Evolutionary conservation across 2,113 vertebrate genomes (phyloP).

Genomic region (Ranitomeya variabilis): DNA sequence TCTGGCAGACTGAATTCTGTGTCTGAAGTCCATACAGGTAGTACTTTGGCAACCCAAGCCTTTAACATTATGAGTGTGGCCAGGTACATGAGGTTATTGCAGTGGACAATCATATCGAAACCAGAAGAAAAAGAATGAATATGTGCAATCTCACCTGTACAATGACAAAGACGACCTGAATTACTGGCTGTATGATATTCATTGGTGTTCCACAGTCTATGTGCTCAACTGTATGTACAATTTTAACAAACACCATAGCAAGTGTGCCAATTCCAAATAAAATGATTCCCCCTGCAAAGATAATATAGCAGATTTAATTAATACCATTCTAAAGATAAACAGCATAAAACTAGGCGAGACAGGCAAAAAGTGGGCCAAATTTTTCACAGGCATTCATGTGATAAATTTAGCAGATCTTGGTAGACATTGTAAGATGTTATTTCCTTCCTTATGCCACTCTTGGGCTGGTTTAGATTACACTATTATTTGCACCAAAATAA

Average conservation of each 20-base stretch:
- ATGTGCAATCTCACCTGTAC: slow-evolving; percentile 19
- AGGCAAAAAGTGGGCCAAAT: no score
- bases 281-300: slow-evolving; percentile 41
- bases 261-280: slow-evolving; percentile 38
- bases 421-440: no score
- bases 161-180: slow-evolving; percentile 36
- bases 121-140: not conserved
- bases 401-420: no score
- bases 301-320: not conserved
- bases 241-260: slow-evolving; percentile 20
- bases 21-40: not conserved
- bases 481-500: no score
- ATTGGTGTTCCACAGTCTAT: not conserved
- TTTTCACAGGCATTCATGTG: no score
- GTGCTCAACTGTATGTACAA: not conserved
- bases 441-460: no score
- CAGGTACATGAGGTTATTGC: not conserved
- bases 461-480: no score
- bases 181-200: slow-evolving; percentile 28
- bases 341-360: no score
- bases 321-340: no score
- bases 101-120: not conserved
- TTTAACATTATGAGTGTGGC: not conserved
- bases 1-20: not conserved
- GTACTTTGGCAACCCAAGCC: not conserved